These are phyloP conservation scores for Heliangelus exortis DNA, from an alignment of 2,797 vertebrate species.

Conservation along the genomic window DNA sequence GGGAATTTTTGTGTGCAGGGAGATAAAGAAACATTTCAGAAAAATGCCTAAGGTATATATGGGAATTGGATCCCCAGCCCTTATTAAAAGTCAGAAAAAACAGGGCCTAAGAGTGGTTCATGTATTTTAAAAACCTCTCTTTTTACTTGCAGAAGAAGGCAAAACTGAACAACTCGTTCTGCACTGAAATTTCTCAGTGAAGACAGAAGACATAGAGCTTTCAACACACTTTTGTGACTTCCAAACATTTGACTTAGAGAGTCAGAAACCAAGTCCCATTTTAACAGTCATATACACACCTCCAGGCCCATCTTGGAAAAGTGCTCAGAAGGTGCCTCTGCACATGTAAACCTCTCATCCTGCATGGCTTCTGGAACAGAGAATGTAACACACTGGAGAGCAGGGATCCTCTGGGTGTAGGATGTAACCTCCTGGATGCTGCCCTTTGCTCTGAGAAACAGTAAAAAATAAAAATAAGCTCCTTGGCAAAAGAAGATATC, in stretches of 20 bases:
- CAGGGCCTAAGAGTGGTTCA: neutral
- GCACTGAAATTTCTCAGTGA: fast-evolving
- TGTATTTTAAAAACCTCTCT: neutral
- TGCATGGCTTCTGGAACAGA: neutral
- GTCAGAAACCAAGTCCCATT: neutral
- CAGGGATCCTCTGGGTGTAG: neutral
- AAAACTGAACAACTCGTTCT: neutral
- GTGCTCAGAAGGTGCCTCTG: neutral
- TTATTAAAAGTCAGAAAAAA: constrained; percentile 3
- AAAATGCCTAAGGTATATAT: neutral
- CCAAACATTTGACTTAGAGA: neutral
- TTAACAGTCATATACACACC: neutral
- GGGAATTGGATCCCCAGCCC: constrained; percentile 1
- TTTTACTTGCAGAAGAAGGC: neutral
- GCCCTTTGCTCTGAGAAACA: neutral
- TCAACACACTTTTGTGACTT: neutral
- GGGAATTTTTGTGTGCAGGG: neutral
- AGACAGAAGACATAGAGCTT: neutral
- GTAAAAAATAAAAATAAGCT: constrained; percentile 9
- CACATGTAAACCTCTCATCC: neutral
- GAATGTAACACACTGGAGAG: neutral
- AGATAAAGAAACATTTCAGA: constrained; percentile 7
- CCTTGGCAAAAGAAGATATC: neutral
- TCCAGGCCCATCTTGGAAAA: neutral
- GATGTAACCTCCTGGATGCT: neutral